phyloP scores from a whole-genome alignment of 1,140 invertebrate species.

The Vanessa tameamea region DNA sequence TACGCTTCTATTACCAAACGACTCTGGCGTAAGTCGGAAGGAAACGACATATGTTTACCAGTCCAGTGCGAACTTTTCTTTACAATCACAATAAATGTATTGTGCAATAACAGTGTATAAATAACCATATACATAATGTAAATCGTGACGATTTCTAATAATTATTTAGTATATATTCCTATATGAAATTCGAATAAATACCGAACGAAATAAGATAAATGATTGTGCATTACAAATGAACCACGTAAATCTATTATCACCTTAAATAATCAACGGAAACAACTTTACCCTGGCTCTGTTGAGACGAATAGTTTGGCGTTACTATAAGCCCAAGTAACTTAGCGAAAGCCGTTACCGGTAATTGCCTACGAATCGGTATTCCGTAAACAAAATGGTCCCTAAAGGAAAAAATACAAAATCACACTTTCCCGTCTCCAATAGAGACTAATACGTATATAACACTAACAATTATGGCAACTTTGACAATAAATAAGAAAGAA shows the following conservation, averaged over 20 bases:
- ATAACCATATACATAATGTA: slow-evolving; percentile 72
- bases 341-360: slow-evolving; percentile 45
- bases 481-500: slow-evolving; percentile 77
- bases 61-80: slow-evolving; percentile 41
- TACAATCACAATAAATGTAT: slow-evolving; percentile 58
- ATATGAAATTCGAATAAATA: slow-evolving; percentile 51
- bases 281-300: slow-evolving; percentile 36
- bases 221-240: slow-evolving; percentile 75
- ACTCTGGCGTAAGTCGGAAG: slow-evolving; percentile 64
- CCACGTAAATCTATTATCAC: slow-evolving; percentile 72
- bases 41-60: slow-evolving; percentile 24
- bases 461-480: slow-evolving; percentile 80
- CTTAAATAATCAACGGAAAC: slow-evolving; percentile 52
- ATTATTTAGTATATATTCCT: slow-evolving; percentile 23
- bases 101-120: slow-evolving; percentile 67
- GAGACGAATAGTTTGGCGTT: slow-evolving; percentile 61
- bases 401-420: slow-evolving; percentile 74
- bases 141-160: slow-evolving; percentile 41
- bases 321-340: slow-evolving; percentile 42
- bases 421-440: slow-evolving; percentile 63
- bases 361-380: slow-evolving; percentile 60
- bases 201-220: slow-evolving; percentile 62
- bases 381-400: slow-evolving; percentile 77
- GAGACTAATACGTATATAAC: slow-evolving; percentile 77
- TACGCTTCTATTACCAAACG: slow-evolving; percentile 21